Percentiles rank a stretch among this genome's conserved stretches.
These are phyloP conservation scores for Poecilia velifera DNA, from an alignment of 2,797 vertebrate species.

Conservation along the genomic window DNA sequence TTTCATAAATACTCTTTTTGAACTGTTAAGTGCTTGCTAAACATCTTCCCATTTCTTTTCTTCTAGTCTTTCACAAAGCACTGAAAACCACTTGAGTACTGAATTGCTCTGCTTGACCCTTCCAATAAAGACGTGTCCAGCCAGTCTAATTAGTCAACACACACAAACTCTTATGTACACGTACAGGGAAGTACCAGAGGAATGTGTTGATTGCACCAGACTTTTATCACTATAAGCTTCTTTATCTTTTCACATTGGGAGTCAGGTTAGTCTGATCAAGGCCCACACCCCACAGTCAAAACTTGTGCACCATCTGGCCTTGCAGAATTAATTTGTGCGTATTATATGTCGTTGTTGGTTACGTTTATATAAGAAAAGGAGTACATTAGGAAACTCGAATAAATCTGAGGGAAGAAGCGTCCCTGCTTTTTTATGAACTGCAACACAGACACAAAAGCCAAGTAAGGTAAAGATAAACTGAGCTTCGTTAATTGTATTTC, in stretches of 20 bases:
- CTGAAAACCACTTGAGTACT: conserved; percentile 59
- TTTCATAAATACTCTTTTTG: neutral
- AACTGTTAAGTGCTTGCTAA: conserved; percentile 1
- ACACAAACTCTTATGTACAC: conserved; percentile 4
- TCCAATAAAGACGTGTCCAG: conserved; percentile 55
- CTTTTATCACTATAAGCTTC: conserved; percentile 29
- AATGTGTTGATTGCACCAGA: conserved; percentile 15
- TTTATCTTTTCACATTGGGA: conserved; percentile 36
- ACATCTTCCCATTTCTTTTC: neutral
- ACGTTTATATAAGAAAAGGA: neutral
- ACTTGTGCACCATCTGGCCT: neutral
- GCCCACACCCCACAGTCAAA: neutral
- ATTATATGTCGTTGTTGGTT: neutral
- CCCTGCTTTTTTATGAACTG: neutral
- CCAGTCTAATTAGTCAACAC: conserved; percentile 50
- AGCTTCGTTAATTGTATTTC: neutral
- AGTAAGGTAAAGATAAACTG: neutral
- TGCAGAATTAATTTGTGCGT: neutral
- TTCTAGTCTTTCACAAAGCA: conserved; percentile 14
- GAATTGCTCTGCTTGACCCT: conserved; percentile 60
- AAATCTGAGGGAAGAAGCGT: neutral
- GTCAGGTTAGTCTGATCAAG: conserved; percentile 38
- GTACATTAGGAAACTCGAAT: neutral
- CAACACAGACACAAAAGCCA: neutral
- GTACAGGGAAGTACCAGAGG: conserved; percentile 9